These are phyloP conservation scores for Sarcophaga subvicina DNA, from an alignment of 2,888 invertebrate genomes.

Conservation along the genomic window DNA sequence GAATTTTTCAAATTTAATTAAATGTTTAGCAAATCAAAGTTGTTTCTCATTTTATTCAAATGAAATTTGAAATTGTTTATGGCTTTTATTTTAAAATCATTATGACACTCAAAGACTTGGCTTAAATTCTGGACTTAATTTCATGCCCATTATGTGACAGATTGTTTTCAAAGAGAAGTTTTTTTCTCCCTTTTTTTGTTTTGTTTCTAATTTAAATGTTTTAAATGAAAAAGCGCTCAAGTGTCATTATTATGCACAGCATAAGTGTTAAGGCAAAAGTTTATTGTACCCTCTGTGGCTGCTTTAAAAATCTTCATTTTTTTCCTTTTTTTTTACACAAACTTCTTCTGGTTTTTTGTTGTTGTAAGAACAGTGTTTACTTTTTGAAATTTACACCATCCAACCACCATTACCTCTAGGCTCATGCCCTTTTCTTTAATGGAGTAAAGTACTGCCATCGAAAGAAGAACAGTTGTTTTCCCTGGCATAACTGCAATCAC, in stretches of 20 bases:
- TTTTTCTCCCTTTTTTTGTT: not conserved
- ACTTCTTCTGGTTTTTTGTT: constrained; percentile 34
- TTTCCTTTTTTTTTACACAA: constrained; percentile 3
- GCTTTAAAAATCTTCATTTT: constrained; percentile 3
- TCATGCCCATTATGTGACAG: not conserved
- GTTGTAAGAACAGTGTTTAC: constrained; percentile 37
- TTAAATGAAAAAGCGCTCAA: not conserved
- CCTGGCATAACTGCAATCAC: not conserved
- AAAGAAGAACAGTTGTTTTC: no score
- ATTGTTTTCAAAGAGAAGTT: not conserved
- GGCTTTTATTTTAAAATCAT: not conserved
- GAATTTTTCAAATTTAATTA: no score
- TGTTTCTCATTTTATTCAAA: not conserved
- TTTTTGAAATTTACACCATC: constrained; percentile 45
- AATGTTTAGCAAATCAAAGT: no score
- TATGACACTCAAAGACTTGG: not conserved
- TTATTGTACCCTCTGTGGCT: not conserved
- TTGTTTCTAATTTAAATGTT: not conserved
- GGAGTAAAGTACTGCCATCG: no score
- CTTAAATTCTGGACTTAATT: not conserved
- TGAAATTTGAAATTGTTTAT: not conserved
- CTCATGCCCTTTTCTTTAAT: no score
- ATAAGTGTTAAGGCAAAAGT: constrained; percentile 13
- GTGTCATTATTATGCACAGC: not conserved
- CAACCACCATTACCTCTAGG: no score